These are phyloP conservation scores for Drosophila sechellia DNA, from an alignment of 1,140 invertebrate species.

Conservation along the genomic window DNA sequence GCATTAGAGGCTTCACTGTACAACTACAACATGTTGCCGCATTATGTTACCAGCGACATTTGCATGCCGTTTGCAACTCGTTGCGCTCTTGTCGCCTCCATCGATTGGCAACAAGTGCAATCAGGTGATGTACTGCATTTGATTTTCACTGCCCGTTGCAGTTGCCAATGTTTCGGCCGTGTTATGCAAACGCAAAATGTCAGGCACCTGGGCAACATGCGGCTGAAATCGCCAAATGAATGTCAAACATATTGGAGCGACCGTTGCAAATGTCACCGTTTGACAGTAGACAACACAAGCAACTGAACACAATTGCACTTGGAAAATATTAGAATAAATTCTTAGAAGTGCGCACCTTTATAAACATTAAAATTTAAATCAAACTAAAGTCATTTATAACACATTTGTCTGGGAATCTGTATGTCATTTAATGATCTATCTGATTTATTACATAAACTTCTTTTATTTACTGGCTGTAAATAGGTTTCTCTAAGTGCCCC, in stretches of 20 bases:
- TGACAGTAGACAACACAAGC: conserved; percentile 63
- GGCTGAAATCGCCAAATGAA: conserved; percentile 67
- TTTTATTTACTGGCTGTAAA: no score
- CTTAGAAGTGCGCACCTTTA: no score
- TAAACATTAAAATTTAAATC: no score
- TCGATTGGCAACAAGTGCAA: conserved; percentile 71
- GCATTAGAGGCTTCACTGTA: background rate
- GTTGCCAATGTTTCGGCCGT: conserved; percentile 40
- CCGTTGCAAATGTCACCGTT: conserved; percentile 78
- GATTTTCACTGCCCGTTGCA: conserved; percentile 60
- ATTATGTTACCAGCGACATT: conserved; percentile 63
- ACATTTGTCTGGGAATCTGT: no score
- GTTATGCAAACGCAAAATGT: conserved; percentile 80
- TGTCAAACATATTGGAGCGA: conserved; percentile 78
- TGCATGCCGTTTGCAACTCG: conserved; percentile 59
- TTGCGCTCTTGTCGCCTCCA: conserved; percentile 29
- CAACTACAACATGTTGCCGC: conserved; percentile 38
- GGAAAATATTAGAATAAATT: background rate
- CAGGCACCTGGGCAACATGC: conserved; percentile 77
- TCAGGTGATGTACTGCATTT: conserved; percentile 76
- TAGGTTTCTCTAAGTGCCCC: conserved; percentile 6
- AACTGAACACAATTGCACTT: conserved; percentile 15
- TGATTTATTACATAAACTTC: no score
- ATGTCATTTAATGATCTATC: no score
- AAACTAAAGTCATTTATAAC: no score